Conservation (phyloP, 2,113 vertebrate species). For the Pristiophorus japonicus region DNA sequence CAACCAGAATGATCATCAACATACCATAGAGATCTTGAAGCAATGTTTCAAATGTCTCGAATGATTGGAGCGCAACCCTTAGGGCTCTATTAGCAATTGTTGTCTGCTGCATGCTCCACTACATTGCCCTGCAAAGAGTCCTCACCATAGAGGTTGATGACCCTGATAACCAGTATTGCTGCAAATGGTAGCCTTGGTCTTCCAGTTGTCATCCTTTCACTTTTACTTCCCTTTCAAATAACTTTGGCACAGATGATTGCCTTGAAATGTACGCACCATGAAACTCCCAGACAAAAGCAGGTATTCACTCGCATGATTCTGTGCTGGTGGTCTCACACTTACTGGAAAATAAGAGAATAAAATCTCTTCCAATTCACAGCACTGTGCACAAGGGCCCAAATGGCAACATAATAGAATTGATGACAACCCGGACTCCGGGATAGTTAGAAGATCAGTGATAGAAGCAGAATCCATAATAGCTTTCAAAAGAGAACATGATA, state of each 20-base stretch:
- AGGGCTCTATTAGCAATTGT: neutral
- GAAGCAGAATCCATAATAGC: too few relatives aligned
- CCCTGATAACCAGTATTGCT: neutral
- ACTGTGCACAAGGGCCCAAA: too few relatives aligned
- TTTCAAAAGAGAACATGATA: too few relatives aligned
- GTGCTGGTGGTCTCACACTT: neutral
- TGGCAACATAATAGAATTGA: too few relatives aligned
- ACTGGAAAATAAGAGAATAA: neutral
- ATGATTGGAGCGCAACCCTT: neutral
- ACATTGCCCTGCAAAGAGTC: neutral
- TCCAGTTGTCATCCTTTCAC: neutral
- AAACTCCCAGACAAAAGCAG: neutral
- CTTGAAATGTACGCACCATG: neutral
- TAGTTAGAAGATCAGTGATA: too few relatives aligned
- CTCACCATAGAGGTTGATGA: neutral
- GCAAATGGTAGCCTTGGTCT: neutral
- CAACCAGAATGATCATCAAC: neutral
- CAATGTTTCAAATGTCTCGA: neutral
- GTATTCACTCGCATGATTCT: neutral
- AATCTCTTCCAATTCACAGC: too few relatives aligned
- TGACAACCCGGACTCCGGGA: too few relatives aligned
- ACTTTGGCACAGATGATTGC: neutral
- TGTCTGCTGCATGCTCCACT: neutral
- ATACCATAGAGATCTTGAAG: neutral
- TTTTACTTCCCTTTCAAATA: neutral